phyloP scores from a whole-genome alignment of 2,888 invertebrate species.

The Cryptocheilus praepositus region DNA sequence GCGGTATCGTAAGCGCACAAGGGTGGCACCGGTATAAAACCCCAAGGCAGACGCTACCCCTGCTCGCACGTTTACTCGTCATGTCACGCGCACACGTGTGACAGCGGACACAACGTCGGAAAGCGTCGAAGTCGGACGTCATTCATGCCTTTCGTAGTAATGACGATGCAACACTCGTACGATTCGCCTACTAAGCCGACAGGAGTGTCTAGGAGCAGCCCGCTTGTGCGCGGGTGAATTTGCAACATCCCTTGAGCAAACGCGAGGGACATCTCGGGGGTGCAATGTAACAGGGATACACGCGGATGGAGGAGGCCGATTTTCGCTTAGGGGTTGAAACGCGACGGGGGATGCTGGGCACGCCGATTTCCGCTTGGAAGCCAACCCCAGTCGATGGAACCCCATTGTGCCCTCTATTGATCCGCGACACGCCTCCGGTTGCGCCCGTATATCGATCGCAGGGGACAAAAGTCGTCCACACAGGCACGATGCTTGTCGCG shows the following conservation, averaged over 20 bases:
- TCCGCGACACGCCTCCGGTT: slow-evolving; percentile 24
- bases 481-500: slow-evolving; percentile 8
- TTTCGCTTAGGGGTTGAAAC: slow-evolving; percentile 35
- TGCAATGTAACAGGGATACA: slow-evolving; percentile 59
- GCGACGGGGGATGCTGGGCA: slow-evolving; percentile 48
- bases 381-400: slow-evolving; percentile 29
- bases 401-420: slow-evolving; percentile 44
- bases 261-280: slow-evolving; percentile 62
- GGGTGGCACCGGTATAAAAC: too few species aligned
- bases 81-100: not conserved
- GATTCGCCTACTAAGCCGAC: slow-evolving; percentile 59
- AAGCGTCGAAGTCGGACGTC: not conserved
- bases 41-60: too few species aligned
- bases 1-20: too few species aligned
- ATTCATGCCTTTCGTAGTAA: slow-evolving; percentile 34
- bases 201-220: slow-evolving; percentile 59
- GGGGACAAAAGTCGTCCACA: slow-evolving; percentile 18
- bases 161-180: slow-evolving; percentile 68
- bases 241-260: slow-evolving; percentile 50
- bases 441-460: slow-evolving; percentile 45
- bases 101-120: too few species aligned
- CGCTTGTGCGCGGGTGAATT: slow-evolving; percentile 44
- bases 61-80: too few species aligned
- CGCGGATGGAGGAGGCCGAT: slow-evolving; percentile 30
- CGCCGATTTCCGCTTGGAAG: slow-evolving; percentile 38